Evolutionary conservation across 2,113 vertebrate species (phyloP), one percentile per base, ranked within the genome.

Genomic region (Cebidichthys violaceus): DNA sequence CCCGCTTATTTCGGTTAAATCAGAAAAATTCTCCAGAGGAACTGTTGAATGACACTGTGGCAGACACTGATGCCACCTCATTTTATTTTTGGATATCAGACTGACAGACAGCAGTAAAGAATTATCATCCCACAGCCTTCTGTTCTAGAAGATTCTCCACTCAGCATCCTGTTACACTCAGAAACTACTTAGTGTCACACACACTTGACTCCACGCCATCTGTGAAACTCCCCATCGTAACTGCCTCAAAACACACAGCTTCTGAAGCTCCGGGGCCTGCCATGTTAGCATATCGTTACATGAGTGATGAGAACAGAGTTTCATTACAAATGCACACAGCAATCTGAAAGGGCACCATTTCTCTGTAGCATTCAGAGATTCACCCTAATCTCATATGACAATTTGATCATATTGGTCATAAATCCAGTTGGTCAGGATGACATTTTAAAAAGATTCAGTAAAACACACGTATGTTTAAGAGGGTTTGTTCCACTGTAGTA

Each of bases 101-200:
- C n/a, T 55, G 33, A 66, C 13, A 20, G 31, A 50, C 11, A 31
- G 18, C 70, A n/a, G 15, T 31, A 29, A 41, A 65, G 10, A 54
- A 52, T 22, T 24, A 17, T 41, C 9, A 5, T 39, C 45, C 6
- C 41, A 59, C 57, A 62, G 35, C n/a, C 41, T n/a, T 54, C 4
- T 55, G 59, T 47, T 67, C 35, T 7, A 17, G 35, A 70, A 62
- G 43, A 67, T 79, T 67, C 20, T 71, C 41, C 80, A 60, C 69
- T 77, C 75, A 83, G 41, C 65, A 72, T 73, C 83, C 77, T 89
- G 86, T 90, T 87, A 90, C 83, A 85, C 82, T 73, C 78, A 89
- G 83, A 78, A 35, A 47, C 70, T 77, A 86, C 92, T 92, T 79
- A 59, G 70, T 91, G 93, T 94, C 92, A 93, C 37, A 55, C 60